Conservation (phyloP, 1,140 invertebrate genomes). For the Lepidotrigona ventralis region DNA sequence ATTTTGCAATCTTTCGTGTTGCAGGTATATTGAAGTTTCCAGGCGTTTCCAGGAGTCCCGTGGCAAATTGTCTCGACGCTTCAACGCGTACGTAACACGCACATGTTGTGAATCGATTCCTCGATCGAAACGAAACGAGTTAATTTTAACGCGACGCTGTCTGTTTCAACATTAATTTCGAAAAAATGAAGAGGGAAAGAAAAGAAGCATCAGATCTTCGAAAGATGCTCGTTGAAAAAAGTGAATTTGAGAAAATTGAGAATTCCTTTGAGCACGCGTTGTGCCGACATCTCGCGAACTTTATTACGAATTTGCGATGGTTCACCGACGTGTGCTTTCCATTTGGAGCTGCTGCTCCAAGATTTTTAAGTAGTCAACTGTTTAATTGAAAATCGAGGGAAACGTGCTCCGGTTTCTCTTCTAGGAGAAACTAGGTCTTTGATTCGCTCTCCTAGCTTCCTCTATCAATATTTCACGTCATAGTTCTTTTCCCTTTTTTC, state of each 20-base stretch:
- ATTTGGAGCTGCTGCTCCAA: background rate
- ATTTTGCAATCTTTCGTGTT: background rate
- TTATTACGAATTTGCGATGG: background rate
- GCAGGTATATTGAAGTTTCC: background rate
- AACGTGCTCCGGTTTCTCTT: background rate
- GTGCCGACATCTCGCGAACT: background rate
- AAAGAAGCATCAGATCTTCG: background rate
- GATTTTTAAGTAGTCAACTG: background rate
- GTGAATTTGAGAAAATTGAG: background rate
- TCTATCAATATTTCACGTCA: constrained; percentile 18
- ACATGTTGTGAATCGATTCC: background rate
- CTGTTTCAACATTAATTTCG: background rate
- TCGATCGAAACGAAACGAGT: background rate
- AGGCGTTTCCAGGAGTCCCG: background rate
- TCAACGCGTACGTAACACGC: background rate
- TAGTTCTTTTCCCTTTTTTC: background rate
- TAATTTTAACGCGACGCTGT: background rate
- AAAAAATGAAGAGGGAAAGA: background rate
- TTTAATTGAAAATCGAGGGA: constrained; percentile 13
- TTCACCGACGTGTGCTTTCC: background rate
- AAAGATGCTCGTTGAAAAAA: background rate
- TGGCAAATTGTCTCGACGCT: no score
- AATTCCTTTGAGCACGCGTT: background rate
- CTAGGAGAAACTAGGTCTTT: background rate
- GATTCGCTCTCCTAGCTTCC: background rate